A percentile compares a stretch with the other conserved stretches of the same genome.
Conservation (phyloP, 2,797 vertebrate genomes). For the Podarcis siculus region DNA sequence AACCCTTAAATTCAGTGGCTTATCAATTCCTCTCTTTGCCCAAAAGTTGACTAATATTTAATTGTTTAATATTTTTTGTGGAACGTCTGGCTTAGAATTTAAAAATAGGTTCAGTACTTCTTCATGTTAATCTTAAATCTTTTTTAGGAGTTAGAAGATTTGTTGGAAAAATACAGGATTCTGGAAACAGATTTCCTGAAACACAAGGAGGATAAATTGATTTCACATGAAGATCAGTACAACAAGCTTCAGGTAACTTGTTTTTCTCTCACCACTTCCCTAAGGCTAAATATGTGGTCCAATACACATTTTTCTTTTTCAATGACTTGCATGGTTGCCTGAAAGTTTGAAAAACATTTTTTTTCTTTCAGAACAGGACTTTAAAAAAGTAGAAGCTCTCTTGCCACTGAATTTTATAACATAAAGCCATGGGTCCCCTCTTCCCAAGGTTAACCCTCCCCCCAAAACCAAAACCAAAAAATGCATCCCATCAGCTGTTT, state of each 20-base stretch:
- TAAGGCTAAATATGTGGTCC: no score
- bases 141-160: constrained; percentile 75
- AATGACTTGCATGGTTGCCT: no score
- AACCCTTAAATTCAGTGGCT: background rate
- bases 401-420: no score
- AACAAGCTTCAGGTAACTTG: constrained; percentile 77
- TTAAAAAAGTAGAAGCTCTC: no score
- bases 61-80: background rate
- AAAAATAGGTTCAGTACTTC: rapidly evolving
- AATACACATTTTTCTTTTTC: no score
- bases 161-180: constrained; percentile 75
- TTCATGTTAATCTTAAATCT: constrained; percentile 5
- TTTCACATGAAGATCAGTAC: constrained; percentile 75
- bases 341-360: no score
- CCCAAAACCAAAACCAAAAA: no score
- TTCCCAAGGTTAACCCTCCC: no score
- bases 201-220: constrained; percentile 70
- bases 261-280: background rate
- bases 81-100: constrained; percentile 1
- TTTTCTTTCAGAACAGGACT: no score
- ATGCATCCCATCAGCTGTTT: no score
- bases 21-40: background rate
- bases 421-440: no score
- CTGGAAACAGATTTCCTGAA: constrained; percentile 76
- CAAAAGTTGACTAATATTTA: background rate